phyloP scores from a whole-genome alignment of 2,797 vertebrate genomes.

The Neopelma chrysocephalum region DNA sequence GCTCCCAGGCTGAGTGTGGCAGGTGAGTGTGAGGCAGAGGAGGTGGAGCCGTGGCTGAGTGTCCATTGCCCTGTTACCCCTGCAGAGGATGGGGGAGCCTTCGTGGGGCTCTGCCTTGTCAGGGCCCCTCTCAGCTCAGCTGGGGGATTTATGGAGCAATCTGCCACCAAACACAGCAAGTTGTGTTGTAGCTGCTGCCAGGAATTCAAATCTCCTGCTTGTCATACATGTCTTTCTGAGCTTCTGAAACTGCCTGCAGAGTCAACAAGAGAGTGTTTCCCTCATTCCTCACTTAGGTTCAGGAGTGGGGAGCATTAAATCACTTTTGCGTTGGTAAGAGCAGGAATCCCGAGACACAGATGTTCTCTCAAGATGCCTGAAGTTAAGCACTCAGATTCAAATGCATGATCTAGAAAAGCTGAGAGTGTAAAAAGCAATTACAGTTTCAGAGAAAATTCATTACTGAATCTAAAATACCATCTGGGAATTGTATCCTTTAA shows the following conservation, averaged over 20 bases:
- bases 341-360: background rate
- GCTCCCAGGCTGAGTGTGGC: background rate
- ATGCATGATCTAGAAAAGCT: background rate
- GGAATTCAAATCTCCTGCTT: background rate
- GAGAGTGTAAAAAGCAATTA: background rate
- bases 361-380: background rate
- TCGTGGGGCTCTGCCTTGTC: background rate
- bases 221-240: background rate
- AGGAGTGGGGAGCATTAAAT: background rate
- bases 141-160: background rate
- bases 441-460: background rate
- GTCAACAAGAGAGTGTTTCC: background rate
- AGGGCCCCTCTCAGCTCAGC: background rate
- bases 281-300: background rate
- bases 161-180: background rate
- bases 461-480: background rate
- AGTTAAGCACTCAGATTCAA: background rate
- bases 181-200: background rate
- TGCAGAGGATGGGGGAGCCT: too few relatives aligned
- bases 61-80: background rate
- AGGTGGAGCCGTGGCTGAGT: background rate
- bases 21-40: background rate
- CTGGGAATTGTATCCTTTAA: background rate
- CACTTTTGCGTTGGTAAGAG: background rate
- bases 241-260: background rate